Evolutionary conservation across 2,797 vertebrate genomes (phyloP).

Genomic region (Rhinogobio ventralis): DNA sequence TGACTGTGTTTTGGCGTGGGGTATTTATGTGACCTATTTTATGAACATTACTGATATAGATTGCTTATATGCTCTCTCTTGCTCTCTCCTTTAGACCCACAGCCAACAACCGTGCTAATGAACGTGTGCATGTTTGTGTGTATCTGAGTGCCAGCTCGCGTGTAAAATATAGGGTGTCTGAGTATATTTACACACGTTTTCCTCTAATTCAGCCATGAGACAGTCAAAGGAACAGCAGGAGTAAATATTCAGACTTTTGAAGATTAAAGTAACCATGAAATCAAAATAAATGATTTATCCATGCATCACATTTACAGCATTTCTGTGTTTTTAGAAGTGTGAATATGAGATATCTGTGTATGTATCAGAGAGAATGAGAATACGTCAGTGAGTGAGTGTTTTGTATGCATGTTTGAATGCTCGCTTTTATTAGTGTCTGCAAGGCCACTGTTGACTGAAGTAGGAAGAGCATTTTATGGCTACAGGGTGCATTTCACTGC

Average conservation of each 20-base stretch:
- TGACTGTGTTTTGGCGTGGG: slow-evolving; percentile 19
- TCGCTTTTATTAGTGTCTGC: slow-evolving; percentile 30
- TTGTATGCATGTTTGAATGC: slow-evolving; percentile 24
- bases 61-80: slow-evolving; percentile 34
- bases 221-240: slow-evolving; percentile 32
- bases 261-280: neutral
- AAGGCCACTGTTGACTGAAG: slow-evolving; percentile 9
- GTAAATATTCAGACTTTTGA: slow-evolving; percentile 40
- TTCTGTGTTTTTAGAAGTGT: neutral
- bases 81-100: slow-evolving; percentile 12
- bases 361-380: slow-evolving; percentile 14
- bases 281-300: slow-evolving; percentile 17
- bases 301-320: neutral
- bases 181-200: slow-evolving; percentile 24
- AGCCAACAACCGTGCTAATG: slow-evolving; percentile 24
- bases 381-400: slow-evolving; percentile 22
- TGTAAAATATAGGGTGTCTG: slow-evolving; percentile 2
- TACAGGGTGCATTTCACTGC: slow-evolving; percentile 3
- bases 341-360: slow-evolving; percentile 3
- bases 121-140: slow-evolving; percentile 33
- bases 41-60: slow-evolving; percentile 45
- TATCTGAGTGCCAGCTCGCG: slow-evolving; percentile 15
- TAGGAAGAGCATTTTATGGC: slow-evolving; percentile 28
- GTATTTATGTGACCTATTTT: slow-evolving; percentile 53
- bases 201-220: slow-evolving; percentile 35